Evolutionary conservation across 2,888 invertebrate genomes (phyloP), one percentile per base, ranked within the genome.

Genomic region (Mycogona germanica): DNA sequence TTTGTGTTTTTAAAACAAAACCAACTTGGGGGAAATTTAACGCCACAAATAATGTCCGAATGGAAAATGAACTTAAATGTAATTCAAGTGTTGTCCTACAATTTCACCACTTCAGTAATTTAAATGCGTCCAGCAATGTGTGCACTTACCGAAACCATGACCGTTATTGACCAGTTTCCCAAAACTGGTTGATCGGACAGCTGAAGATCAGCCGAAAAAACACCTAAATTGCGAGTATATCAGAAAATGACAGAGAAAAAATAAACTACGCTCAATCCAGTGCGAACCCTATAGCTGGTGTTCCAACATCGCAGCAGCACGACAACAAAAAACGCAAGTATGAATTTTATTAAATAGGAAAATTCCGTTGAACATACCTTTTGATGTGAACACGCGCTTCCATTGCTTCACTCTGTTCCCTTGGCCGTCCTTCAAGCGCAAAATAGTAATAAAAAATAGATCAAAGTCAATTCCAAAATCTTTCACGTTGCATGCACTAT

Each of bases 341-440:
- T n/a, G n/a, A 35, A n/a, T 35, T 12, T 35, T 35, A 35, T 12
- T n/a, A 12, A 35, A 35, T 35, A n/a, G 5, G 7, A 45, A 9
- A 12, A 59, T 40, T 42, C 26, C 12, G 26, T 21, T 45, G 26
- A 41, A 41, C n/a, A 52, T 61, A 53, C 64, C 65, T 56, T 60
- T 61, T 52, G 57, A 78, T 35, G 84, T 72, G 45, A 78, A 70
- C 1, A 79, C 78, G 21, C 78, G 75, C 6, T 72, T 76, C 82
- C 87, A 84, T 70, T 88, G 83, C 64, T 86, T 85, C 38, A 93
- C 82, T 55, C 83, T 77, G 64, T 92, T 86, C 1, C 82, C 82
- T 58, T 77, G 74, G 0, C 81, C 80, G 69, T 87, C 86, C 80
- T 84, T 64, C 9, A 45, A 30, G 30, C 38, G 51, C 23, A 14